These are phyloP conservation scores for Eristalis pertinax DNA, from an alignment of 2,888 invertebrate species.

Conservation along the genomic window DNA sequence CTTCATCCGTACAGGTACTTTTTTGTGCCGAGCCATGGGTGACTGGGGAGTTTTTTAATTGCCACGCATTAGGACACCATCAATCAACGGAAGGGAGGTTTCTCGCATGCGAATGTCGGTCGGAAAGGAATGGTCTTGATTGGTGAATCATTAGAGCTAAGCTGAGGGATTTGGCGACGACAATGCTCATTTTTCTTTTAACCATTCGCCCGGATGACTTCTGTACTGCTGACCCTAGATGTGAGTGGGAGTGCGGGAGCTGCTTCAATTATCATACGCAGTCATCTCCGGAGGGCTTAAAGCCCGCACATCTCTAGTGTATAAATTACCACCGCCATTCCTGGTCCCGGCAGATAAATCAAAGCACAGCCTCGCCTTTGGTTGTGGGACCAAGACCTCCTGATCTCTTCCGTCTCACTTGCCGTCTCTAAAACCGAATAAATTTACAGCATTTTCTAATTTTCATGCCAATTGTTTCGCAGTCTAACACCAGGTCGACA, in stretches of 20 bases:
- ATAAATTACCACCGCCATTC: conserved; percentile 45
- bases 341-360: conserved; percentile 40
- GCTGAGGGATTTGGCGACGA: conserved; percentile 37
- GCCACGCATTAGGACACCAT: conserved; percentile 42
- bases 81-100: conserved; percentile 40
- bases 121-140: conserved; percentile 25
- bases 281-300: conserved; percentile 21
- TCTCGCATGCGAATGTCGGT: neutral
- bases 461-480: conserved; percentile 55
- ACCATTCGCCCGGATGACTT: conserved; percentile 36
- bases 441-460: conserved; percentile 55
- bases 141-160: conserved; percentile 50
- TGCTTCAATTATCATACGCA: conserved; percentile 37
- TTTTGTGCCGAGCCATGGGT: neutral
- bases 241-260: neutral
- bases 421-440: conserved; percentile 8
- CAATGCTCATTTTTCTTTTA: conserved; percentile 40
- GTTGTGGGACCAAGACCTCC: neutral
- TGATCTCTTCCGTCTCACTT: too few relatives aligned
- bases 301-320: neutral
- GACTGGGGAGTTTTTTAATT: conserved; percentile 41
- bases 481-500: conserved; percentile 14
- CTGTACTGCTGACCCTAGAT: conserved; percentile 10
- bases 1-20: neutral
- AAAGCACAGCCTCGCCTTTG: conserved; percentile 1